Evolutionary conservation across 2,113 vertebrate genomes (phyloP).

Genomic region (Tachycineta bicolor): DNA sequence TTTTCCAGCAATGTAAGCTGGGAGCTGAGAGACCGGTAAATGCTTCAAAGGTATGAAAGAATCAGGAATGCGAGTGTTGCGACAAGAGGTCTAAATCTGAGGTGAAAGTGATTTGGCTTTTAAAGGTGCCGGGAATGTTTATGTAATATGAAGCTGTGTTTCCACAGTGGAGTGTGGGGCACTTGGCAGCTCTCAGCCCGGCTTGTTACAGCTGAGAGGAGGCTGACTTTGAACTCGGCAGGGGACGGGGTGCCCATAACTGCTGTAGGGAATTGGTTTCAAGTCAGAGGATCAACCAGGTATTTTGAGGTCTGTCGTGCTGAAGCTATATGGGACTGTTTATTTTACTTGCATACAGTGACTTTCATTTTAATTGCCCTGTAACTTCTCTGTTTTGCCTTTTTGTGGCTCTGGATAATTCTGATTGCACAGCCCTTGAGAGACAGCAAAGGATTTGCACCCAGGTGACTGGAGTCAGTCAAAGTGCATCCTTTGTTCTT

Average conservation of each 20-base stretch:
- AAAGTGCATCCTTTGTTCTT: conserved; percentile 21
- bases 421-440: neutral
- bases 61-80: neutral
- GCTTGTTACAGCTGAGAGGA: conserved; percentile 48
- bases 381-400: conserved; percentile 27
- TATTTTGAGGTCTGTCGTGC: conserved; percentile 44
- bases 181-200: conserved; percentile 56
- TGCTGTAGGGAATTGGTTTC: conserved; percentile 62
- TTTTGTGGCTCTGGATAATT: conserved; percentile 20
- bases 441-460: neutral
- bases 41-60: conserved; percentile 8
- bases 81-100: conserved; percentile 1
- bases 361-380: conserved; percentile 59
- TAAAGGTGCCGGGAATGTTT: conserved; percentile 33
- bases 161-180: conserved; percentile 56
- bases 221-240: conserved; percentile 74
- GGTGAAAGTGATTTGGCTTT: conserved; percentile 50
- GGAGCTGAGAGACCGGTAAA: neutral
- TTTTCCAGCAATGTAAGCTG: neutral
- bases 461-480: conserved; percentile 20
- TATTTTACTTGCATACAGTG: conserved; percentile 44
- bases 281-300: conserved; percentile 60
- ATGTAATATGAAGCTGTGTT: conserved; percentile 45
- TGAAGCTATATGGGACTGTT: conserved; percentile 34
- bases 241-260: conserved; percentile 41